These are phyloP conservation scores for Percopsis omiscomaycus DNA, from an alignment of 2,797 vertebrate genomes.

Conservation along the genomic window DNA sequence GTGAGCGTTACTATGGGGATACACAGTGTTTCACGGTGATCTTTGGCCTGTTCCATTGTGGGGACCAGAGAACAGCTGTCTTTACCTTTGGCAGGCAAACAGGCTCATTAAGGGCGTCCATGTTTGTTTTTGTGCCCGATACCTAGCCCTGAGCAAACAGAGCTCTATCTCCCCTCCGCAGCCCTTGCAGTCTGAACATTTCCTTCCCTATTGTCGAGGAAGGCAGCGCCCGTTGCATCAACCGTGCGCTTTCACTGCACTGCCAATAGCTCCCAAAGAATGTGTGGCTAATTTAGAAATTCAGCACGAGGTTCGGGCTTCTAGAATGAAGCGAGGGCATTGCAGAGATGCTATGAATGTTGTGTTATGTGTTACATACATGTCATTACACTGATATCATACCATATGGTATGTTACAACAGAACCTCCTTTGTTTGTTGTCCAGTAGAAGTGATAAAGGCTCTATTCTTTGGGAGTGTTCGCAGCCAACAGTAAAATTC, in stretches of 20 bases:
- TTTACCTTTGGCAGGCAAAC: conserved; percentile 82
- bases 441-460: conserved; percentile 59
- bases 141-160: conserved; percentile 79
- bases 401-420: conserved; percentile 65
- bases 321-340: conserved; percentile 36
- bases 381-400: conserved; percentile 61
- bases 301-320: conserved; percentile 45
- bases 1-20: conserved; percentile 73
- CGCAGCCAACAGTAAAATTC: conserved; percentile 60
- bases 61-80: conserved; percentile 77
- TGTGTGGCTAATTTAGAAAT: conserved; percentile 74
- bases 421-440: conserved; percentile 71
- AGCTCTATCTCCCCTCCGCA: conserved; percentile 73
- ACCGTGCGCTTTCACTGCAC: conserved; percentile 24
- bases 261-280: conserved; percentile 67
- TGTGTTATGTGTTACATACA: conserved; percentile 43
- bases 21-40: conserved; percentile 52
- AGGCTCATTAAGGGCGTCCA: conserved; percentile 77
- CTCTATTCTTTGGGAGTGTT: conserved; percentile 67
- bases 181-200: conserved; percentile 71
- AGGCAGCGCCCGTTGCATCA: conserved; percentile 54
- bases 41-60: conserved; percentile 68
- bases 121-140: conserved; percentile 81
- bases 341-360: conserved; percentile 52
- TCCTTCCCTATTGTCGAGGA: conserved; percentile 69